Evolutionary conservation across 2,888 invertebrate genomes (phyloP), one percentile per base, ranked within the genome.

Genomic region (Xanthia icteritia): DNA sequence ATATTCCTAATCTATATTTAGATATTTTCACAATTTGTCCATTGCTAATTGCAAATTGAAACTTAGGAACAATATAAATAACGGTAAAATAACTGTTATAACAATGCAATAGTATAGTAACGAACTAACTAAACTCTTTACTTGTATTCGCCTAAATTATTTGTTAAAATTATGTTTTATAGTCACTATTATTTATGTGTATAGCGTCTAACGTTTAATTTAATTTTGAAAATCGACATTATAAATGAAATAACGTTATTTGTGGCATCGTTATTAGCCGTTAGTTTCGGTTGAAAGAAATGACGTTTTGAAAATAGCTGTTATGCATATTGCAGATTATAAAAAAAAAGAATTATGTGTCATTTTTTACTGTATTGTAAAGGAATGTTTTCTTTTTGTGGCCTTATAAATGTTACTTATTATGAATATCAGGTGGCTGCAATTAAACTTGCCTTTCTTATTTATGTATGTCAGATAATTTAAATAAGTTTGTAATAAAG

Each of bases 131-230:
- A 11, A 75, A 75, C 42, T 75, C 61, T 77, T 67, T 73, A 73
- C 67, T 84, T 87, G 77, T 86, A 88, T 86, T 86, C 77, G 84
- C 83, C 89, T 90, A 90, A 92, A 89, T 89, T 91, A 91, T 91
- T 88, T 89, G 85, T 90, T 89, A 88, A 79, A 84, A 87, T 85
- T 84, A 80, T 81, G 76, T 73, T 85, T 90, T 88, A 86, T 90
- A 92, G 91, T 91, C 91, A 91, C 85, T 92, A 92, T 91, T 91
- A 91, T 91, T 91, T 92, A 91, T 89, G 83, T 85, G 77, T 90
- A 90, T 91, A 92, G 90, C 91, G 93, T 93, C 80, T 90, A 90
- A 92, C 91, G 93, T 92, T 86, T 91, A 85, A 89, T 90, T 91
- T 85, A 86, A 88, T 86, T 79, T 81, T 78, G 84, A 56, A 85